Conservation (phyloP, 2,888 invertebrate genomes). For the Altica lythri region DNA sequence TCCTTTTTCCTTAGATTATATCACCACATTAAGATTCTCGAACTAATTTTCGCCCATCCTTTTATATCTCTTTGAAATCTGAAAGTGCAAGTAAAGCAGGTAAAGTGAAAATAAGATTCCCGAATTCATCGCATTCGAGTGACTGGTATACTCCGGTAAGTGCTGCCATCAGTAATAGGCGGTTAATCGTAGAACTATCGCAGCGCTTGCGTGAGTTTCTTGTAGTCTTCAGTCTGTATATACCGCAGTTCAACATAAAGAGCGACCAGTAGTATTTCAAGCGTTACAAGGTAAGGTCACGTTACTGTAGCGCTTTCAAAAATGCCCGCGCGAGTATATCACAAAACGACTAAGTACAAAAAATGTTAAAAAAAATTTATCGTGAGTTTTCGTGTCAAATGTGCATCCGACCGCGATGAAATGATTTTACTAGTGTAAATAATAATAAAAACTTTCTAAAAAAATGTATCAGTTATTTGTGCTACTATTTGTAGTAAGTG, state of each 20-base stretch:
- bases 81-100: slow-evolving; percentile 34
- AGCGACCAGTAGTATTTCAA: slow-evolving; percentile 40
- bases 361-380: slow-evolving; percentile 19
- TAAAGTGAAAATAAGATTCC: slow-evolving; percentile 32
- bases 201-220: slow-evolving; percentile 17
- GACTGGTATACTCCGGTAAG: slow-evolving; percentile 20
- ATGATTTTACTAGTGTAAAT: slow-evolving; percentile 21
- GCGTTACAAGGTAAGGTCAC: slow-evolving; percentile 36
- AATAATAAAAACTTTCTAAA: slow-evolving; percentile 52
- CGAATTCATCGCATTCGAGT: slow-evolving; percentile 15
- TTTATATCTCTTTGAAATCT: slow-evolving; percentile 30
- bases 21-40: slow-evolving; percentile 31
- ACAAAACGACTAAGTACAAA: slow-evolving; percentile 16
- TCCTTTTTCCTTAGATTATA: slow-evolving; percentile 25
- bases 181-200: slow-evolving; percentile 12
- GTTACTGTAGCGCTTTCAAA: slow-evolving; percentile 10
- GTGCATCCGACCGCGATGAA: slow-evolving; percentile 33
- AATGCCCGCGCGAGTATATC: slow-evolving; percentile 42
- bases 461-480: slow-evolving; percentile 59
- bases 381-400: slow-evolving; percentile 12
- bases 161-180: slow-evolving; percentile 18
- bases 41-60: slow-evolving; percentile 35
- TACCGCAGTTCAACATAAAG: slow-evolving; percentile 27
- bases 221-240: slow-evolving; percentile 23
- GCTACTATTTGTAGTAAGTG: slow-evolving; percentile 42